Conservation (phyloP, 2,888 invertebrate genomes). For the Boloria selene region DNA sequence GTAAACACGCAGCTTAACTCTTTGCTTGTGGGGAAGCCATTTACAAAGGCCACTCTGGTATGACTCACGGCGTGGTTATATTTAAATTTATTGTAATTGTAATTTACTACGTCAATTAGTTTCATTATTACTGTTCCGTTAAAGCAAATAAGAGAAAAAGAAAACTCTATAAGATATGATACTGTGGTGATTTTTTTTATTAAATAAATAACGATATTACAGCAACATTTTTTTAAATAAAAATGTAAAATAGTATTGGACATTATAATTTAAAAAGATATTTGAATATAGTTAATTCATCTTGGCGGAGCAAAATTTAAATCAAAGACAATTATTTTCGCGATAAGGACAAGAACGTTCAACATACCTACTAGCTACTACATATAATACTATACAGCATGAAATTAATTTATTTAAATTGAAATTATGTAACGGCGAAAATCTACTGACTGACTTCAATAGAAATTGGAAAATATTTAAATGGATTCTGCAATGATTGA, state of each 20-base stretch:
- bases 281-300: neutral
- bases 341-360: conserved; percentile 15
- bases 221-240: neutral
- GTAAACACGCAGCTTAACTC: conserved; percentile 1
- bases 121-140: no score
- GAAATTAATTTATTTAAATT: conserved; percentile 13
- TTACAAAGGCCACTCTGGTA: conserved; percentile 8
- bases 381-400: conserved; percentile 2
- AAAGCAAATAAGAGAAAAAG: no score
- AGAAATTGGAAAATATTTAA: no score
- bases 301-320: neutral
- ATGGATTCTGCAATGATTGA: no score
- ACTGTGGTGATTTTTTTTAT: no score
- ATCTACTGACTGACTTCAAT: no score
- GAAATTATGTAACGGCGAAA: neutral
- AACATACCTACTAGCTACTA: no score
- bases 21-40: conserved; percentile 12
- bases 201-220: no score
- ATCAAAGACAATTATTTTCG: conserved; percentile 1
- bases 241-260: neutral
- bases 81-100: neutral
- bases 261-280: neutral
- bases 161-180: no score
- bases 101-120: neutral
- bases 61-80: conserved; percentile 2